A percentile compares a stretch with the other conserved stretches of the same genome.
Conservation (phyloP, 2,888 invertebrate genomes). For the Torymus tubicola region DNA sequence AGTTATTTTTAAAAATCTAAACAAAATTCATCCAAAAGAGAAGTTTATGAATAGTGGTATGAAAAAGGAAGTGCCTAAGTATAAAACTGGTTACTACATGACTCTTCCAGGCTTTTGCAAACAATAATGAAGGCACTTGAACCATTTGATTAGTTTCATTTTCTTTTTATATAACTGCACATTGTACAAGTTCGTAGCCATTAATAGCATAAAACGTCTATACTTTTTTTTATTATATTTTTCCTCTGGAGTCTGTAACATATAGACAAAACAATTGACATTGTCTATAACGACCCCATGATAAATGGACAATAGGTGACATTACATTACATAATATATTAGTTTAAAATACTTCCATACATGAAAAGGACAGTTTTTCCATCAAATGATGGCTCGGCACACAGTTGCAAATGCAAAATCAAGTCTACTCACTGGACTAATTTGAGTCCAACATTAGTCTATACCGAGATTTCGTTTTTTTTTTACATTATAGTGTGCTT, state of each 20-base stretch:
- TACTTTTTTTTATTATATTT: slow-evolving; percentile 47
- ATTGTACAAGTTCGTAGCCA: slow-evolving; percentile 60
- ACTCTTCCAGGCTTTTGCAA: slow-evolving; percentile 54
- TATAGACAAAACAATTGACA: slow-evolving; percentile 62
- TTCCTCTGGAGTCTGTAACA: slow-evolving; percentile 57
- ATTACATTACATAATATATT: slow-evolving; percentile 68
- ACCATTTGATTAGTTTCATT: slow-evolving; percentile 60
- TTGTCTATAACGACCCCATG: slow-evolving; percentile 61
- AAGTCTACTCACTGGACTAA: slow-evolving; percentile 18
- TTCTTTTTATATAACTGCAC: slow-evolving; percentile 48
- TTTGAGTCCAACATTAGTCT: slow-evolving; percentile 15
- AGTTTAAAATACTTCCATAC: slow-evolving; percentile 65
- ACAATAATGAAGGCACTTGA: slow-evolving; percentile 64
- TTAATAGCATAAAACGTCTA: slow-evolving; percentile 68
- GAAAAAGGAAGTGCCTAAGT: slow-evolving; percentile 47
- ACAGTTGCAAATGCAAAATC: slow-evolving; percentile 29
- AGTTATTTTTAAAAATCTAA: background rate
- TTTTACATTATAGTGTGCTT: slow-evolving; percentile 18
- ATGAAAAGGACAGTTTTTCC: slow-evolving; percentile 31
- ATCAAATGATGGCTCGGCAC: slow-evolving; percentile 33
- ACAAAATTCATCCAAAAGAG: slow-evolving; percentile 21
- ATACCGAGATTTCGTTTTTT: slow-evolving; percentile 7
- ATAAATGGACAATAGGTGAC: slow-evolving; percentile 51
- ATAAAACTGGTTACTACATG: slow-evolving; percentile 43
- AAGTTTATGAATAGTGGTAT: slow-evolving; percentile 32